These are phyloP conservation scores for Nothoprocta pentlandii DNA, from an alignment of 2,113 vertebrate species.

Conservation along the genomic window DNA sequence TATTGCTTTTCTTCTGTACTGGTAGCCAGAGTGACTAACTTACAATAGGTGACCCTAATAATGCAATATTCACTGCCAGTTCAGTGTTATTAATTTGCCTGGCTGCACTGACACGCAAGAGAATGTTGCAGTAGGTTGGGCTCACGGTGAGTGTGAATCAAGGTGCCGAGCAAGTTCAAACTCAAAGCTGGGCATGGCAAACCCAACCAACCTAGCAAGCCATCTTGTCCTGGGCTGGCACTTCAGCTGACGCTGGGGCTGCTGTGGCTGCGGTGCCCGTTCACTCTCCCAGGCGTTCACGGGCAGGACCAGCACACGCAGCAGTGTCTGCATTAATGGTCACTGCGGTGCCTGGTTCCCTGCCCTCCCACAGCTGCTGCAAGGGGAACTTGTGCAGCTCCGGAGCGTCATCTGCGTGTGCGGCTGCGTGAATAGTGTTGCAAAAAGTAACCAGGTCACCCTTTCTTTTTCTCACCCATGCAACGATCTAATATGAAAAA, in stretches of 20 bases:
- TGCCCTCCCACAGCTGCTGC: background rate
- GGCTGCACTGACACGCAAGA: slow-evolving; percentile 37
- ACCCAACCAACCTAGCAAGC: too few relatives aligned
- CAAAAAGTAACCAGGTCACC: background rate
- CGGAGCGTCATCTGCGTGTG: background rate
- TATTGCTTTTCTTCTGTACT: background rate
- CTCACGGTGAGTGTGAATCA: slow-evolving; percentile 58
- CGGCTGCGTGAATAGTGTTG: background rate
- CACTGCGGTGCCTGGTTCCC: accelerated
- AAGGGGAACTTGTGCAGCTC: background rate
- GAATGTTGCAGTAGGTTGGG: slow-evolving; percentile 15
- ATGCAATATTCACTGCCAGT: slow-evolving; percentile 58
- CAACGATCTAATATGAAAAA: background rate
- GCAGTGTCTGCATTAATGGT: accelerated
- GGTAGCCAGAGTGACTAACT: slow-evolving; percentile 38
- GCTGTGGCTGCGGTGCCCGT: background rate
- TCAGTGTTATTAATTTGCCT: slow-evolving; percentile 64
- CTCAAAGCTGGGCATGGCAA: background rate
- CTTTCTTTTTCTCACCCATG: background rate
- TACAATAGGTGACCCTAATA: background rate
- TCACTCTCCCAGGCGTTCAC: accelerated
- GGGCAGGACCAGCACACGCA: background rate
- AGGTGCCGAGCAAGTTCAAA: slow-evolving; percentile 21
- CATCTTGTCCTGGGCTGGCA: too few relatives aligned
- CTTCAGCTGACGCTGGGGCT: background rate